Evolutionary conservation across 2,113 vertebrate genomes (phyloP).

Genomic region (Diglossa brunneiventris): DNA sequence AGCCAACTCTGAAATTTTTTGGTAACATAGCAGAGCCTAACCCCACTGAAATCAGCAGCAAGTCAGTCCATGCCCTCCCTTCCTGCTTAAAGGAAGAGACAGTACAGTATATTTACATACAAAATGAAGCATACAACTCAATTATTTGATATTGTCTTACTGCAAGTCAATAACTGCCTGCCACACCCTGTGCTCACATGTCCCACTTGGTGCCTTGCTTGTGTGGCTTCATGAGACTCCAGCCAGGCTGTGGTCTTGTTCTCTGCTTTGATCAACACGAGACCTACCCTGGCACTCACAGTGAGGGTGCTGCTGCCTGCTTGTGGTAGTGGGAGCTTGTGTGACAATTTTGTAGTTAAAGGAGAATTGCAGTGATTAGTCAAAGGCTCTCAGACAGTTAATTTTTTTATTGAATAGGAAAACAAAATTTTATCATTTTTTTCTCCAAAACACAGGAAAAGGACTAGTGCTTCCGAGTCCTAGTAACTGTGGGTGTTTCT

Average conservation of each 20-base stretch:
- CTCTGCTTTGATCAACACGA: not conserved
- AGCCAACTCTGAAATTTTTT: not conserved
- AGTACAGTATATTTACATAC: rapidly evolving
- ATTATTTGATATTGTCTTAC: not conserved
- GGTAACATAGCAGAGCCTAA: not conserved
- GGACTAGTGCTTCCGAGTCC: not conserved
- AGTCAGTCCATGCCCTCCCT: not conserved
- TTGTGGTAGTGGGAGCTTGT: not conserved
- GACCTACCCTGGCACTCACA: not conserved
- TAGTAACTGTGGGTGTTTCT: not conserved
- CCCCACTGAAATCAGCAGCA: not conserved
- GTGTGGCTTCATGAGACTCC: not conserved
- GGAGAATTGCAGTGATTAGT: not conserved
- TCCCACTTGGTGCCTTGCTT: not conserved
- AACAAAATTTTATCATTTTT: not conserved
- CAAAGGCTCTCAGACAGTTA: not conserved
- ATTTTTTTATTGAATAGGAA: not conserved
- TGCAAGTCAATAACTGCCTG: not conserved
- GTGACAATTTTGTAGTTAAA: not conserved
- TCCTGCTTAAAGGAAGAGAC: not conserved
- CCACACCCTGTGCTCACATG: rapidly evolving
- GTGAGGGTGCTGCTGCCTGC: not conserved
- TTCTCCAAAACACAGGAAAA: not conserved
- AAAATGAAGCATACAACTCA: not conserved
- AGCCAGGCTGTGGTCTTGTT: not conserved